These are phyloP conservation scores for Hypolimnas misippus DNA, from an alignment of 2,888 invertebrate genomes.

Conservation along the genomic window DNA sequence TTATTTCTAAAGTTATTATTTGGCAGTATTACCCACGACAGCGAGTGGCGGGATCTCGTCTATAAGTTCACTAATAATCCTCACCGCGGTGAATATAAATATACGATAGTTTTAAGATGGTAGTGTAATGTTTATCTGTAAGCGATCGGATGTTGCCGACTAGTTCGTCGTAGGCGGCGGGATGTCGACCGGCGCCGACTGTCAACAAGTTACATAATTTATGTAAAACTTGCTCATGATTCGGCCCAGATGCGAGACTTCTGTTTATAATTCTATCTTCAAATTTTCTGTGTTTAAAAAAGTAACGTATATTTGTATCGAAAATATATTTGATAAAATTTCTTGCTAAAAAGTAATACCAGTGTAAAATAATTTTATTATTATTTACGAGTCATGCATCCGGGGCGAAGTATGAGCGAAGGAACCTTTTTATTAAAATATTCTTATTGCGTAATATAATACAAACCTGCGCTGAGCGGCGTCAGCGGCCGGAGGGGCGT, in stretches of 20 bases:
- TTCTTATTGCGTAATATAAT: too few species aligned
- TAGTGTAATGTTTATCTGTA: constrained; percentile 68
- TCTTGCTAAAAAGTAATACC: background rate
- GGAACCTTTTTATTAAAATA: background rate
- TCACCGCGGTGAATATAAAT: constrained; percentile 78
- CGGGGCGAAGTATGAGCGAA: background rate
- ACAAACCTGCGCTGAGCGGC: too few species aligned
- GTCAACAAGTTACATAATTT: background rate
- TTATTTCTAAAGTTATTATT: constrained; percentile 60
- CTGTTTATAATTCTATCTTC: too few species aligned
- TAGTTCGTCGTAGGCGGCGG: constrained; percentile 45
- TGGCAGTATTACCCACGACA: constrained; percentile 75
- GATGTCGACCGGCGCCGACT: background rate
- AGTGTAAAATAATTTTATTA: background rate
- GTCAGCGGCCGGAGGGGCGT: too few species aligned
- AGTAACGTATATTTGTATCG: too few species aligned
- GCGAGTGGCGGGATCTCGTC: constrained; percentile 75
- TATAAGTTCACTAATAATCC: constrained; percentile 66
- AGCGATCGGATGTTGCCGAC: constrained; percentile 74
- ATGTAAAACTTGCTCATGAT: constrained; percentile 4
- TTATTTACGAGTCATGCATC: background rate
- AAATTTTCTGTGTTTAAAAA: too few species aligned
- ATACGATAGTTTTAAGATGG: constrained; percentile 79
- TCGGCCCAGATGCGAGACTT: constrained; percentile 7
- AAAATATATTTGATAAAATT: too few species aligned